Evolutionary conservation across 2,888 invertebrate species (phyloP), one percentile per base, ranked within the genome.

Genomic region (Tetramorium bicarinatum): DNA sequence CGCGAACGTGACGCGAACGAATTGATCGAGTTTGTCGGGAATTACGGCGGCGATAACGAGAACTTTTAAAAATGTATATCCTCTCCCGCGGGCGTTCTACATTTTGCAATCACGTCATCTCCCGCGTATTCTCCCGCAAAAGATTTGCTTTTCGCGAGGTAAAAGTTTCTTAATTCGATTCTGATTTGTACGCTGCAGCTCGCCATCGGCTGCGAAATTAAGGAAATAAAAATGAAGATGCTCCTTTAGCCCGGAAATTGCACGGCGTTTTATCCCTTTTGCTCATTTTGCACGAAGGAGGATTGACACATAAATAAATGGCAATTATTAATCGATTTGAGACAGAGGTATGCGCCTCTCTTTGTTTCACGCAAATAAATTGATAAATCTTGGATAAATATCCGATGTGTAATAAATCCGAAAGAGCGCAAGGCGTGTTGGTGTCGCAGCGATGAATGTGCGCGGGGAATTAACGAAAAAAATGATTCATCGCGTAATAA

Each of bases 1-100:
- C n/a, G 76, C 9, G 61, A 44, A 44, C 76, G 38, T 25, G 61
- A 61, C 25, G 62, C 41, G 25, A 15, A 47, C 21, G 44, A 72
- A 71, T 79, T 56, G 71, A 79, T 59, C 79, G 25, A 72, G 25
- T 34, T 71, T 79, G 56, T 15, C 56, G 47, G 34, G 18, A 54
- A 66, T 76, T 62, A 52, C 13, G 13, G 15, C 49, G 11, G 29
- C n/a, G 29, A 72, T 56, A 29, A 79, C 29, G 4, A 41, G 15
- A 71, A 64, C 61, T 29, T 34, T 25, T 15, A n/a, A 34, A 75
- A n/a, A 49, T 62, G 29, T 34, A 49, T 21, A 62, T 7, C 44
- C 61, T 29, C 6, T 6, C 0, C 7, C 29, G 1, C 13, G 2
- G 4, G 15, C 3, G 3, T 25, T 64, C 29, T 47, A n/a, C 38